Evolutionary conservation across 2,113 vertebrate species (phyloP).

Genomic region (Corythornis madagascariensis): DNA sequence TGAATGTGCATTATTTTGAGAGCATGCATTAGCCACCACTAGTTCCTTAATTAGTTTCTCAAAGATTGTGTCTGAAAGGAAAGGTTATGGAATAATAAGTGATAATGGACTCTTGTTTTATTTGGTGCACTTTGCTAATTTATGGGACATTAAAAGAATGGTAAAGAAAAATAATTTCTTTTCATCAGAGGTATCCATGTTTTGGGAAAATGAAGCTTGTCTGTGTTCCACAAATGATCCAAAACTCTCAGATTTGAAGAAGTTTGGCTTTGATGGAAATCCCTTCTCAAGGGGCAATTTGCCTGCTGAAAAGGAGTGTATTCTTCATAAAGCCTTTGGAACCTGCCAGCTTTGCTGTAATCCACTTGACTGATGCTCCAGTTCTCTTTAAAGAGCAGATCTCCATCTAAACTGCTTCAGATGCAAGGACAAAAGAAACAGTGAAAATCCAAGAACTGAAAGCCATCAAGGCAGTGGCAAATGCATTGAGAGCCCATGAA

Average conservation of each 20-base stretch:
- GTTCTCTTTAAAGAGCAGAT: not conserved
- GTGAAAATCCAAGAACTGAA: not conserved
- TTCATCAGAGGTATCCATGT: not conserved
- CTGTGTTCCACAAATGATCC: not conserved
- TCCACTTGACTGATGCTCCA: constrained; percentile 24
- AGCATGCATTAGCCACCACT: constrained; percentile 33
- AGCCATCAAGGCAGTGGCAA: not conserved
- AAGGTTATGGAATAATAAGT: constrained; percentile 38
- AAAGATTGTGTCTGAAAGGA: constrained; percentile 20
- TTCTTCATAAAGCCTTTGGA: not conserved
- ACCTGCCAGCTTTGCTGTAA: not conserved
- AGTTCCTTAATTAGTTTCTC: constrained; percentile 48
- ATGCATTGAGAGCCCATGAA: not conserved
- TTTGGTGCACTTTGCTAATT: not conserved
- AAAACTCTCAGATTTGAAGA: not conserved
- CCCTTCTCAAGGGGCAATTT: constrained; percentile 1
- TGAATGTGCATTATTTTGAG: constrained; percentile 38
- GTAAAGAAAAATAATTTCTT: constrained; percentile 5
- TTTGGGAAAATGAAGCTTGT: not conserved
- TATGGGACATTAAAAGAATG: not conserved
- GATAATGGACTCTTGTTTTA: not conserved
- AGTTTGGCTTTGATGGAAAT: not conserved
- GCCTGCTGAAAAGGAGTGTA: not conserved
- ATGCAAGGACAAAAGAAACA: not conserved
- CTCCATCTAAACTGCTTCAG: not conserved